Evolutionary conservation across 2,888 invertebrate species (phyloP), one percentile per base, ranked within the genome.

Genomic region (Pollenia griseotomentosa): DNA sequence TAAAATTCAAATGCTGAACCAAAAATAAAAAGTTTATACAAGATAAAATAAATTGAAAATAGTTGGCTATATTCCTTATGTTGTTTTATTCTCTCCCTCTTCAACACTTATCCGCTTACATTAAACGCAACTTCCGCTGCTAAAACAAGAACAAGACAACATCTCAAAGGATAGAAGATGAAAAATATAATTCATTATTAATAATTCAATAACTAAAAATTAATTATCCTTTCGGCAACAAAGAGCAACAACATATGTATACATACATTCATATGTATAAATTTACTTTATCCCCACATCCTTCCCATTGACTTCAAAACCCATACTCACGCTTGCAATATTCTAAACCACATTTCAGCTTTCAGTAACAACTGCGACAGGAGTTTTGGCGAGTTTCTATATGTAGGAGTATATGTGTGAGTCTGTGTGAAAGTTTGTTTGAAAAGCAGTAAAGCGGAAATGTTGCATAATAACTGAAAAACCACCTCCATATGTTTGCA

Each of bases 131-230:
- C 53, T 55, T 75, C 68, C 80, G 51, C 9, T 55, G 40, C n/a
- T 55, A 10, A 0, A 4, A n/a, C 9, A 19, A 57, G 1, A 46
- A 53, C 12, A 78, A 77, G 53, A 48, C 46, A 73, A 55, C 12
- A 75, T 55, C 46, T 48, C 48, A 70, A 70, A 33, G 66, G 68
- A 74, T 68, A 48, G 2, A 66, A 65, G 23, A 82, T 57, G 57
- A 10, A 75, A 66, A 68, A 84, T 88, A 53, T 33, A 90, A 90
- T 88, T 88, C 88, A 88, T 90, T 90, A 73, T 88, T 90, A 90
- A 89, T 90, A 90, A 90, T 90, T 90, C 90, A 90, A 89, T 89
- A 90, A 90, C 89, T 90, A 89, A 90, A 90, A 90, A 90, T 90
- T 90, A 90, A 90, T 90, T 90, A 90, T 90, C 89, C 90, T 87